Evolutionary conservation across 2,113 vertebrate species (phyloP).

Genomic region (Smithornis capensis): DNA sequence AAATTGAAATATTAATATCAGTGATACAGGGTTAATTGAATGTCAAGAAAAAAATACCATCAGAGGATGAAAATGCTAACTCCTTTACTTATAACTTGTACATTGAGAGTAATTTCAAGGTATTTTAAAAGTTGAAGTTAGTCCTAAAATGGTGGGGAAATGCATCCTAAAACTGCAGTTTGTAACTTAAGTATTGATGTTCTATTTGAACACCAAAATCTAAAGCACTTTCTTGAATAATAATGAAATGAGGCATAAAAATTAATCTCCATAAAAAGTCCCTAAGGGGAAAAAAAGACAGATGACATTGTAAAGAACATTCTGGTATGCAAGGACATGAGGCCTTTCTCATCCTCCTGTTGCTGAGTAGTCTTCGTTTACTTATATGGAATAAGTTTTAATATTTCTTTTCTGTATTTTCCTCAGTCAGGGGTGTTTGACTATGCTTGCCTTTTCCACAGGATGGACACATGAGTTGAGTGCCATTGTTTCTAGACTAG

Average conservation of each 20-base stretch:
- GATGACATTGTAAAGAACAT: background rate
- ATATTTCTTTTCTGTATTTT: background rate
- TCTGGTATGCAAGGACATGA: background rate
- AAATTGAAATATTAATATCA: conserved; percentile 50
- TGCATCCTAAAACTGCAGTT: background rate
- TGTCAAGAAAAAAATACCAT: conserved; percentile 40
- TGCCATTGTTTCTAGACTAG: background rate
- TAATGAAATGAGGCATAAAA: background rate
- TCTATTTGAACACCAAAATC: background rate
- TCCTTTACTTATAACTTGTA: conserved; percentile 10
- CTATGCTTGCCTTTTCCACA: background rate
- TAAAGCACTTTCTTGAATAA: background rate
- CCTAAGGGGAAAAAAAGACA: background rate
- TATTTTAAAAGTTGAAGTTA: conserved; percentile 21
- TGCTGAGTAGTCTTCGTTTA: background rate
- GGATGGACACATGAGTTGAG: fast-evolving
- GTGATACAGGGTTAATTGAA: conserved; percentile 63
- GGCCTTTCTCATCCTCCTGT: background rate
- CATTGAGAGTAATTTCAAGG: conserved; percentile 16
- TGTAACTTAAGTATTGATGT: background rate
- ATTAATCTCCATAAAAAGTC: background rate
- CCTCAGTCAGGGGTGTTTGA: background rate
- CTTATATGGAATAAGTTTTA: background rate
- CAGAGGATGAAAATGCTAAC: conserved; percentile 1
- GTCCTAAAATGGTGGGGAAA: background rate